A percentile compares a stretch with the other conserved stretches of the same genome.
phyloP scores from a whole-genome alignment of 2,888 invertebrate genomes.

The Tridacna gigas region DNA sequence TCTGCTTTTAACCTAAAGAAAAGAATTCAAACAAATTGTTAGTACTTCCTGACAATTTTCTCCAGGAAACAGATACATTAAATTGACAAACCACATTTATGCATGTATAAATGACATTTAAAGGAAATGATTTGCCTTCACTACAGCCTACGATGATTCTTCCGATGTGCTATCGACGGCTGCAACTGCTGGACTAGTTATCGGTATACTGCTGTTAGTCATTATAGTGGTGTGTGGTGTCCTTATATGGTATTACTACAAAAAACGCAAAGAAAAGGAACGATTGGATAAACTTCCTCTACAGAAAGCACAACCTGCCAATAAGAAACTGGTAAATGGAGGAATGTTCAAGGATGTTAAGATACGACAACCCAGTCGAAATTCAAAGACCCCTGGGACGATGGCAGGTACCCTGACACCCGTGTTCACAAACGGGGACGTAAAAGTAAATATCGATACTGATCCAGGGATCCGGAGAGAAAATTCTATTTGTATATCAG shows the following conservation, averaged over 20 bases:
- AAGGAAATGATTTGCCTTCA: neutral
- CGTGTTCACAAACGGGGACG: slow-evolving; percentile 52
- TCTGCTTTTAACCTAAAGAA: too few relatives aligned
- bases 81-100: too few relatives aligned
- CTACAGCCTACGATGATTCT: slow-evolving; percentile 46
- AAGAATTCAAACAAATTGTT: too few relatives aligned
- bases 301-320: slow-evolving; percentile 56
- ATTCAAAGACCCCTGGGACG: slow-evolving; percentile 36
- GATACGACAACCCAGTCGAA: slow-evolving; percentile 17
- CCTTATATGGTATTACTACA: slow-evolving; percentile 59
- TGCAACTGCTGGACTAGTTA: slow-evolving; percentile 52
- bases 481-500: slow-evolving; percentile 60
- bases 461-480: slow-evolving; percentile 54
- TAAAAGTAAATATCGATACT: slow-evolving; percentile 48
- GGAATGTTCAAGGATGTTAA: slow-evolving; percentile 45
- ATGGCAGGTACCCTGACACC: slow-evolving; percentile 24
- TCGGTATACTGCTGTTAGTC: slow-evolving; percentile 47
- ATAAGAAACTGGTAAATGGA: slow-evolving; percentile 56
- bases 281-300: slow-evolving; percentile 47
- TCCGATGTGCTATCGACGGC: slow-evolving; percentile 55
- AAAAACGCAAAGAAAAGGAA: slow-evolving; percentile 55
- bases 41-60: too few relatives aligned
- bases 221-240: slow-evolving; percentile 44
- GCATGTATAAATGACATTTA: too few relatives aligned
- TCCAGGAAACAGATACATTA: too few relatives aligned